phyloP scores from a whole-genome alignment of 2,113 vertebrate species.

The Pipa parva region DNA sequence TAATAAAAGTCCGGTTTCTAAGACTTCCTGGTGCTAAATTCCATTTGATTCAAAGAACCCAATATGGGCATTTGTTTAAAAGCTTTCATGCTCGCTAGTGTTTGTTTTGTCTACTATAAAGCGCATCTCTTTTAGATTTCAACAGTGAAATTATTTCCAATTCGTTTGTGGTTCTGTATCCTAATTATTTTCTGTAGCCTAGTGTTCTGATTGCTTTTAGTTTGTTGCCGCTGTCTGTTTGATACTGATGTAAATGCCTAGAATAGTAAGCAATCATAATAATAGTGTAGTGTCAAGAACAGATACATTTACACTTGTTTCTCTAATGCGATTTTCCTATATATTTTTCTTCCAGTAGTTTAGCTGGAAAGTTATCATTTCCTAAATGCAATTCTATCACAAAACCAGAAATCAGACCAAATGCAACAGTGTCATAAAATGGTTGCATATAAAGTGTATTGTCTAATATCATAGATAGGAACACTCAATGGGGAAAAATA shows the following conservation, averaged over 20 bases:
- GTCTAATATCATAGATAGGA: too few relatives aligned
- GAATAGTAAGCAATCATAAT: constrained; percentile 28
- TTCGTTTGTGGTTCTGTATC: constrained; percentile 26
- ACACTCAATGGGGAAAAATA: too few relatives aligned
- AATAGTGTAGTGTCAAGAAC: constrained; percentile 31
- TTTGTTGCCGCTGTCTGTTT: constrained; percentile 15
- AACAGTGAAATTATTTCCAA: constrained; percentile 26
- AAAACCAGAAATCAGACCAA: too few relatives aligned
- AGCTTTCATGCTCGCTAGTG: constrained; percentile 9
- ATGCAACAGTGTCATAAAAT: too few relatives aligned
- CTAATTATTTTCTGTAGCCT: constrained; percentile 33
- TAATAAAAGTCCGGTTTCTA: too few relatives aligned
- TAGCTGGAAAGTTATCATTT: too few relatives aligned
- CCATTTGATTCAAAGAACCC: neutral
- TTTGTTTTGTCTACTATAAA: constrained; percentile 26
- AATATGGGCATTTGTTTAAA: constrained; percentile 10
- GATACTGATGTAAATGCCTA: constrained; percentile 36
- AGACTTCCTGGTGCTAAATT: neutral
- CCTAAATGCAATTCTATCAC: too few relatives aligned
- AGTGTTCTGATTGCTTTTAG: constrained; percentile 26
- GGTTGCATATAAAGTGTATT: too few relatives aligned
- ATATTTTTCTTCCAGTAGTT: constrained; percentile 14
- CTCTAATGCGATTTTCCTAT: constrained; percentile 12
- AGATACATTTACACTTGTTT: constrained; percentile 16
- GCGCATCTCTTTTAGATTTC: constrained; percentile 14